Percentiles rank a stretch among this genome's conserved stretches.
Evolutionary conservation across 1,140 invertebrate genomes (phyloP).

Genomic region (Piezodorus guildinii): DNA sequence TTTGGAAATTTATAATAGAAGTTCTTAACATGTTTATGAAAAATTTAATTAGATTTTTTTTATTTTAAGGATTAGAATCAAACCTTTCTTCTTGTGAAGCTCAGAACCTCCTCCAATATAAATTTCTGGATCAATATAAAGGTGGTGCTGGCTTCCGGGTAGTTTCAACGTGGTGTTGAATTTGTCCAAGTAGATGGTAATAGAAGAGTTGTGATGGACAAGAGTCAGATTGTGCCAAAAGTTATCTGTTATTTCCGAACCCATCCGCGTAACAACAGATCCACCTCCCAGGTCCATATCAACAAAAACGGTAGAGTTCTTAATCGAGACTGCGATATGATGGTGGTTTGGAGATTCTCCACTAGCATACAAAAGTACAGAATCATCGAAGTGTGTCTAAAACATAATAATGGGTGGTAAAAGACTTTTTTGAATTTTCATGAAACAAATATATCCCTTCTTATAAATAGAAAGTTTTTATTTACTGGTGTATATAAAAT

Average conservation of each 20-base stretch:
- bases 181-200: constrained; percentile 62
- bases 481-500: too few species aligned
- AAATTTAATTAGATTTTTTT: not conserved
- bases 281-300: constrained; percentile 73
- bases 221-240: constrained; percentile 86
- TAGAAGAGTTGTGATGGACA: constrained; percentile 55
- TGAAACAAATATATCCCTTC: too few species aligned
- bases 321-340: constrained; percentile 70
- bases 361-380: constrained; percentile 73
- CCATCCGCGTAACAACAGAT: constrained; percentile 49
- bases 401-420: constrained; percentile 24
- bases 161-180: constrained; percentile 54
- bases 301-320: constrained; percentile 62
- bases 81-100: constrained; percentile 46
- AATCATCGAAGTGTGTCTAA: constrained; percentile 73
- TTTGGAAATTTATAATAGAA: too few species aligned
- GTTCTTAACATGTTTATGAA: too few species aligned
- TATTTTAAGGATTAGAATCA: not conserved
- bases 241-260: constrained; percentile 54
- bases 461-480: too few species aligned
- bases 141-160: constrained; percentile 53
- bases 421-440: not conserved
- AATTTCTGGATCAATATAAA: constrained; percentile 86
- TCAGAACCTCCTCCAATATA: constrained; percentile 80
- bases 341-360: constrained; percentile 66